Base-by-base conservation (phyloP, 2,797 vertebrate genomes). In the Bufotes viridis region DNA sequence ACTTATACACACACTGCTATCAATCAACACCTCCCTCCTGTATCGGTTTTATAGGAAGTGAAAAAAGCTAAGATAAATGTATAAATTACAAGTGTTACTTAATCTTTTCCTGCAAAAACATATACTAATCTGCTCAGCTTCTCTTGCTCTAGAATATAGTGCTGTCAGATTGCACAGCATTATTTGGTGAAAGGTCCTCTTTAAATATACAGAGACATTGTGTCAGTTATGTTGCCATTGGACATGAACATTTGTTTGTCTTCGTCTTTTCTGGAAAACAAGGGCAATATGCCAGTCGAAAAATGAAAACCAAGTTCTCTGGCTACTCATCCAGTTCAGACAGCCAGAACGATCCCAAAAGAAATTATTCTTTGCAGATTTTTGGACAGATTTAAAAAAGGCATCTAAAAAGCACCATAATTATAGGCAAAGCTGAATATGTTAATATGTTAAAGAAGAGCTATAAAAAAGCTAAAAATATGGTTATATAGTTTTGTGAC, bases 261-360 rank as follows among this genome's bases (percentile, higher is more conserved):
- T 85, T 76, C 51, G 58, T 65, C 42, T 88, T 34, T 83, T 22
- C 69, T 85, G 76, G 67, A 81, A 88, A 80, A 84, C 76, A 88
- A 84, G 65, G 87, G 65, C 57, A 74, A 26, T 53, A 18, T 58
- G 78, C 87, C 87, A 88, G 81, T 67, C 51, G 42, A 88, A 88
- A 79, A 88, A 80, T 85, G 65, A 85, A 89, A 89, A 81, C 67
- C 87, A 81, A 88, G 9, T 72, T 34, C 26, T 65, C 34, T 85
- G 87, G 83, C 78, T 81, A 89, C 67, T 69, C 78, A 67, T 74
- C 57, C 85, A 42, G 49, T 24, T 85, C 51, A 81, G 78, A 58
- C 58, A 86, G 83, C 78, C 78, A 76, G 60, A 70, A 76, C 49
- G 61, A 65, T 74, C 87, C 70, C 81, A 6, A 49, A 87, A 81